These are phyloP conservation scores for Psephotus haematonotus DNA, from an alignment of 2,113 vertebrate genomes.

Conservation along the genomic window DNA sequence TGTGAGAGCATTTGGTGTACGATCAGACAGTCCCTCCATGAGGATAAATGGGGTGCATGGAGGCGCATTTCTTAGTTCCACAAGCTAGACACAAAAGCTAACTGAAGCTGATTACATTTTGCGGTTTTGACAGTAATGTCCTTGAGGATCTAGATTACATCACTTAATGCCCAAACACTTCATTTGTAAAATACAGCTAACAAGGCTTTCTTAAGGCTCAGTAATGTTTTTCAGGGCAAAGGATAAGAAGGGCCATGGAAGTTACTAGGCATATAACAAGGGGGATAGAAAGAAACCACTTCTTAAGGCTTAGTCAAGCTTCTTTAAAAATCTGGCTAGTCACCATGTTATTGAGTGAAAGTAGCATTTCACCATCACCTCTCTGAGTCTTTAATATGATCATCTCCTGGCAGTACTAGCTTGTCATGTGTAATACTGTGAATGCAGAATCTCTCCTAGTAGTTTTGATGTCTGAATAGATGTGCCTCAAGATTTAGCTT, in stretches of 20 bases:
- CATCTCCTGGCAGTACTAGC: background rate
- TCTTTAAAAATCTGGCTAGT: background rate
- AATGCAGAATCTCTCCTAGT: background rate
- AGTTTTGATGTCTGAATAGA: background rate
- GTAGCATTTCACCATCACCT: background rate
- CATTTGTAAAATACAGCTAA: background rate
- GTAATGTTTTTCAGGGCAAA: background rate
- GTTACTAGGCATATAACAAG: background rate
- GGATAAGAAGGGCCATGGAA: background rate
- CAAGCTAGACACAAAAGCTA: background rate
- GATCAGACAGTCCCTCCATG: accelerated
- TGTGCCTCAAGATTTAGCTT: background rate
- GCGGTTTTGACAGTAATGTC: background rate
- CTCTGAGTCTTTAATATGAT: background rate
- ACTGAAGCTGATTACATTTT: background rate
- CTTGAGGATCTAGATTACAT: background rate
- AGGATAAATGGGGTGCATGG: background rate
- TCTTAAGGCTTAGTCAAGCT: background rate
- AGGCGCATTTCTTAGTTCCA: background rate
- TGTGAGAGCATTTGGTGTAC: background rate
- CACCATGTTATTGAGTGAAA: background rate
- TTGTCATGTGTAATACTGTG: background rate
- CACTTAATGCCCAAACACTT: background rate
- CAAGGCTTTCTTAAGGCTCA: background rate
- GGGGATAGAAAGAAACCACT: background rate